A percentile compares a stretch with the other conserved stretches of the same genome.
phyloP scores from a whole-genome alignment of 2,888 invertebrate species.

The Drosophila emarginata region DNA sequence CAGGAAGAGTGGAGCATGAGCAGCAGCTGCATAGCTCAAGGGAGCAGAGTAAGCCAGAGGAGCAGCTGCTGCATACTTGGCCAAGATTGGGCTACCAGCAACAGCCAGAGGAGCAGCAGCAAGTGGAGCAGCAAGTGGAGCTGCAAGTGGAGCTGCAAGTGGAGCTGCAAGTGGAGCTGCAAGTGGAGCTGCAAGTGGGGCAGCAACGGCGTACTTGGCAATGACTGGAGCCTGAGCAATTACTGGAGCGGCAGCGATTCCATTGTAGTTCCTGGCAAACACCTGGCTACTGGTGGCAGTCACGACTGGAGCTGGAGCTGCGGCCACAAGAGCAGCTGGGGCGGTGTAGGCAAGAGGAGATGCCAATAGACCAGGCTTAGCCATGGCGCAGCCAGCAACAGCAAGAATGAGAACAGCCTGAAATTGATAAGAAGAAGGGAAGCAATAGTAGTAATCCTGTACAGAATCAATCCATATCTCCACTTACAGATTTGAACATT shows the following conservation, averaged over 20 bases:
- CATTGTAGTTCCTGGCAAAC: slow-evolving; percentile 72
- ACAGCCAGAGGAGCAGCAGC: slow-evolving; percentile 21
- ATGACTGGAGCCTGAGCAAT: too few species aligned
- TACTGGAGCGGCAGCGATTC: slow-evolving; percentile 62
- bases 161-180: too few species aligned
- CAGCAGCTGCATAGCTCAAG: slow-evolving; percentile 16
- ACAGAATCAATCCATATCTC: not conserved
- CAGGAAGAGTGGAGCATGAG: slow-evolving; percentile 29
- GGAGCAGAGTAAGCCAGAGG: not conserved
- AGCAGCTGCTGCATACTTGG: slow-evolving; percentile 24
- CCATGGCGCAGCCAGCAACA: slow-evolving; percentile 62
- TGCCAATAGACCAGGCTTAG: slow-evolving; percentile 56
- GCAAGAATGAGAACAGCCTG: slow-evolving; percentile 67
- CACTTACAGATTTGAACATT: slow-evolving; percentile 67
- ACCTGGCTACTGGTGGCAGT: slow-evolving; percentile 75
- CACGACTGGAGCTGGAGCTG: slow-evolving; percentile 61
- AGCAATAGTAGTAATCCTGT: not conserved
- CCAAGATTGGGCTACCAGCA: not conserved
- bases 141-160: slow-evolving; percentile 20
- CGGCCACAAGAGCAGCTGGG: slow-evolving; percentile 59
- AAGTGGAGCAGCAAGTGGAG: slow-evolving; percentile 9
- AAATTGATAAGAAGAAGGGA: not conserved
- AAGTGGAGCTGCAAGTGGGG: too few species aligned
- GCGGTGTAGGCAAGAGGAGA: slow-evolving; percentile 46
- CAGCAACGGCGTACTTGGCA: slow-evolving; percentile 43